A percentile compares a stretch with the other conserved stretches of the same genome.
These are phyloP conservation scores for Lepidocyrtinus sp. DNA, from an alignment of 2,888 invertebrate genomes.

Conservation along the genomic window DNA sequence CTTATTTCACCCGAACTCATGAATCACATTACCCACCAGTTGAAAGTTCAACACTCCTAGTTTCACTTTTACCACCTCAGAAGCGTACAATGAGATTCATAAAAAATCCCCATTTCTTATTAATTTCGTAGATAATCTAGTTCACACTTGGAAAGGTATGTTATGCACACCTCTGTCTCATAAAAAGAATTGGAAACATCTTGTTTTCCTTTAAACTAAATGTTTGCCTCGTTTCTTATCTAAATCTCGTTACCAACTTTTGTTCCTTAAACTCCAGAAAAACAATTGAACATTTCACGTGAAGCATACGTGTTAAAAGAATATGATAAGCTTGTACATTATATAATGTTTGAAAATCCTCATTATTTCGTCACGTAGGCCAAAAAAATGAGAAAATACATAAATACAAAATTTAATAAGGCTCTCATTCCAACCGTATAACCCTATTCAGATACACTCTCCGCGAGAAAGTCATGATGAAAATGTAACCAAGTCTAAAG, in stretches of 20 bases:
- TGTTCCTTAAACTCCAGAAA: background rate
- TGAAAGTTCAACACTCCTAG: conserved; percentile 30
- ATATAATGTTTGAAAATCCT: background rate
- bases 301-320: background rate
- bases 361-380: background rate
- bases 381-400: background rate
- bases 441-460: too few relatives aligned
- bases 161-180: too few relatives aligned
- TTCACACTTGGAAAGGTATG: background rate
- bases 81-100: conserved; percentile 32
- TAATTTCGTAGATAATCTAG: background rate
- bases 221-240: background rate
- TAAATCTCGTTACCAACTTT: background rate
- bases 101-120: conserved; percentile 27
- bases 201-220: background rate
- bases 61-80: conserved; percentile 9
- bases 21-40: background rate
- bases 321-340: background rate
- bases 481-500: background rate
- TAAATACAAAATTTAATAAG: background rate
- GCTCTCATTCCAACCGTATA: too few relatives aligned
- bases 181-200: background rate
- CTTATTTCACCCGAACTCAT: background rate
- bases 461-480: background rate
- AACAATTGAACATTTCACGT: background rate